Evolutionary conservation across 2,113 vertebrate species (phyloP).

Genomic region (Rhinolophus ferrumequinum): DNA sequence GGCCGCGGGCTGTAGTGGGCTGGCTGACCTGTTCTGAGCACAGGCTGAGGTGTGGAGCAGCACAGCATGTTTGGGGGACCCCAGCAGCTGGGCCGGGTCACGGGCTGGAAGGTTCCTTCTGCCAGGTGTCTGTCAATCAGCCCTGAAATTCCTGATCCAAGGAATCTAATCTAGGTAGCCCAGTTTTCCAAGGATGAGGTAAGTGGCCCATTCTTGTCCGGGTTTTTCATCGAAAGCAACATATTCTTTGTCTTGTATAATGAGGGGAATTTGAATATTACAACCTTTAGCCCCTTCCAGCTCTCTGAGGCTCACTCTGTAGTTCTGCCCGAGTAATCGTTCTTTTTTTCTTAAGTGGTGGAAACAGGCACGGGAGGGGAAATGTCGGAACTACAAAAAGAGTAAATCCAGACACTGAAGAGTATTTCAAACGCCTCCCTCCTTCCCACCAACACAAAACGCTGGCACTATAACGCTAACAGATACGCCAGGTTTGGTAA

Average conservation of each 20-base stretch:
- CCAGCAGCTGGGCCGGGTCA: too few species aligned
- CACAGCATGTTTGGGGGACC: rapidly evolving
- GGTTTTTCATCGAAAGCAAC: not conserved
- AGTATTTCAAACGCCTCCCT: not conserved
- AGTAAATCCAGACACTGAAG: not conserved
- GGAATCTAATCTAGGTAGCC: not conserved
- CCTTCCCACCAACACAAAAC: not conserved
- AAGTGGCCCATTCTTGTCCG: not conserved
- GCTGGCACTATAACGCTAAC: not conserved
- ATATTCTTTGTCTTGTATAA: not conserved
- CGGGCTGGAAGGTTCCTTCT: not conserved
- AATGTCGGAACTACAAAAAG: not conserved
- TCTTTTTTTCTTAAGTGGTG: not conserved
- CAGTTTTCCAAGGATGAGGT: not conserved
- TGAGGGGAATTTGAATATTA: not conserved
- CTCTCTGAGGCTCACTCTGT: not conserved
- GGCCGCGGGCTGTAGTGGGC: rapidly evolving
- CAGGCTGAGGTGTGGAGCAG: not conserved
- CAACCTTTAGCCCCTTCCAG: not conserved
- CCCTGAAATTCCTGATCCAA: not conserved
- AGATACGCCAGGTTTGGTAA: not conserved
- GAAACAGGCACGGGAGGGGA: not conserved
- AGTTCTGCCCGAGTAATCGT: not conserved
- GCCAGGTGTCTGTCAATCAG: not conserved
- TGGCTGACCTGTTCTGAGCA: not conserved